A percentile compares a stretch with the other conserved stretches of the same genome.
Conservation (phyloP, 2,888 invertebrate species). For the Ormyrus labotus region DNA sequence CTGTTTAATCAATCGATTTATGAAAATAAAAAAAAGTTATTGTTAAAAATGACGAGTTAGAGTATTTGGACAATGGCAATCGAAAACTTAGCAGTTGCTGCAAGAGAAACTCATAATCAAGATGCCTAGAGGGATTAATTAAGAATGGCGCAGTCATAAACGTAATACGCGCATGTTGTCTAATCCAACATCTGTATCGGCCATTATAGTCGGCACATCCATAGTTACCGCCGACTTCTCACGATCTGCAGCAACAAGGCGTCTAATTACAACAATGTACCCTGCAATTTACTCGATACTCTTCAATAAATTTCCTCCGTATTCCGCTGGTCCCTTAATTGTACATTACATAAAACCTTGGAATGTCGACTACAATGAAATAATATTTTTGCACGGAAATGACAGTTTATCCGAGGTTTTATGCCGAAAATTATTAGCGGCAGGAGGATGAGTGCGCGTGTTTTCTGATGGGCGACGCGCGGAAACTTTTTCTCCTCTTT, state of each 20-base stretch:
- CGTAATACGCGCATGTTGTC: not conserved
- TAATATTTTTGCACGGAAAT: too few relatives aligned
- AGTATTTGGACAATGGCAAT: too few relatives aligned
- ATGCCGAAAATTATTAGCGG: slow-evolving; percentile 40
- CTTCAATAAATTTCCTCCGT: not conserved
- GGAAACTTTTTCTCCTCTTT: not conserved
- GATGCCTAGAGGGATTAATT: too few relatives aligned
- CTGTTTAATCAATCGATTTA: too few relatives aligned
- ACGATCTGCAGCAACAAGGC: not conserved
- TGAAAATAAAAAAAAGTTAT: too few relatives aligned
- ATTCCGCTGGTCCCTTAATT: too few relatives aligned
- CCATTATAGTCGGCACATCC: not conserved
- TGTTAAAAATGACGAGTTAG: too few relatives aligned
- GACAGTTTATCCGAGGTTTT: not conserved
- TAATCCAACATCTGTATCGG: not conserved
- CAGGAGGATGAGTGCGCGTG: not conserved
- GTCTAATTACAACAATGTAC: not conserved
- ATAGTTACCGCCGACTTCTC: not conserved
- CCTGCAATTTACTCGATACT: not conserved
- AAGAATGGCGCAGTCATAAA: too few relatives aligned
- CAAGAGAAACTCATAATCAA: too few relatives aligned
- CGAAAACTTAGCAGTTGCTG: too few relatives aligned
- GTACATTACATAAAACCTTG: too few relatives aligned
- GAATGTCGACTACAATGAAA: too few relatives aligned
- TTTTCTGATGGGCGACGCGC: not conserved